These are phyloP conservation scores for Hermaeophaga mercurialis DNA, from an alignment of 2,888 invertebrate species.

Conservation along the genomic window DNA sequence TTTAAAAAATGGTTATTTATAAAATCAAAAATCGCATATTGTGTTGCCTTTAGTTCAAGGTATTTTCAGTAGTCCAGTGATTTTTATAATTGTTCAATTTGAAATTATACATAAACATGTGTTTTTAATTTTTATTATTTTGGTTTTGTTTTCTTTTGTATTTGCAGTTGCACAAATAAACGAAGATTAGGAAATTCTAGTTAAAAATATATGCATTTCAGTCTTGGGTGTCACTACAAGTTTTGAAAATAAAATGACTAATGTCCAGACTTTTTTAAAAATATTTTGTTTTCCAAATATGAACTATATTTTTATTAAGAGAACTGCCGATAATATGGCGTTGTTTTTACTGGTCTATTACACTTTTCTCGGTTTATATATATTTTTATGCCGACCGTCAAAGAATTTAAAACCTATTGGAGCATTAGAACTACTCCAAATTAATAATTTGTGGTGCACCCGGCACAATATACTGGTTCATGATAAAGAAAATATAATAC, in stretches of 20 bases:
- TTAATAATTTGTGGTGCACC: background rate
- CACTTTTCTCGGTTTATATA: too few species aligned
- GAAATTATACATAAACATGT: conserved; percentile 36
- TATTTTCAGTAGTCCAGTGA: conserved; percentile 17
- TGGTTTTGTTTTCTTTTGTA: conserved; percentile 26
- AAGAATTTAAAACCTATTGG: background rate
- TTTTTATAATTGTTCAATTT: conserved; percentile 39
- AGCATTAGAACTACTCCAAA: conserved; percentile 8
- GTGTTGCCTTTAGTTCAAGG: conserved; percentile 2
- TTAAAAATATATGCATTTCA: background rate
- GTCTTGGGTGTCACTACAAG: background rate
- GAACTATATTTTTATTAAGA: too few species aligned
- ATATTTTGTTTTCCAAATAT: background rate
- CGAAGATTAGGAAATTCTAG: conserved; percentile 22
- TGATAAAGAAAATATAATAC: conserved; percentile 23
- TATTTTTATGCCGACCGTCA: too few species aligned
- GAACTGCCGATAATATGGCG: too few species aligned
- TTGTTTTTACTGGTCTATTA: too few species aligned
- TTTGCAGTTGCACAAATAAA: conserved; percentile 32
- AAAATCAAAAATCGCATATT: too few species aligned
- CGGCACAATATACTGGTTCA: conserved; percentile 8
- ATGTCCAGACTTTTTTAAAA: background rate
- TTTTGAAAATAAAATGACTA: too few species aligned
- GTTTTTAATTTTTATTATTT: conserved; percentile 29
- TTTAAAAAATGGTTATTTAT: too few species aligned